Evolutionary conservation across 2,113 vertebrate genomes (phyloP).

Genomic region (Romanogobio albipinnatus): DNA sequence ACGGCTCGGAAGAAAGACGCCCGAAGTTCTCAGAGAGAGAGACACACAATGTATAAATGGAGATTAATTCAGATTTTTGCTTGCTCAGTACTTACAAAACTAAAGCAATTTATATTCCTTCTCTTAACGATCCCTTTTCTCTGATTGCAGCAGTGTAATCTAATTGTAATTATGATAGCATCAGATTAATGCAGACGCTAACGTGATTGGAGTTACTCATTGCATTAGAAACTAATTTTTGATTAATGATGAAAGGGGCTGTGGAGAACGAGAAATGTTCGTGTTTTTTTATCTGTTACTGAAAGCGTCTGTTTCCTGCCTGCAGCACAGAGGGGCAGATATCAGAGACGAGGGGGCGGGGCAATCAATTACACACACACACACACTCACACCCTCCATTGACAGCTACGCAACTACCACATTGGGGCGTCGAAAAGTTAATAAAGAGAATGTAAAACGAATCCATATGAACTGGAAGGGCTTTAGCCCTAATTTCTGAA

Average conservation of each 20-base stretch:
- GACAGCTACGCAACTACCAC: no score
- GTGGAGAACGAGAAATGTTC: conserved; percentile 99
- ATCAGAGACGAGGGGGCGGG: conserved; percentile 44
- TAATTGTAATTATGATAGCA: conserved; percentile 99
- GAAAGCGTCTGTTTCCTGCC: conserved; percentile 62
- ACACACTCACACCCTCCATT: not conserved
- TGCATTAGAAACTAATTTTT: conserved; percentile 99
- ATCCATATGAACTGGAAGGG: no score
- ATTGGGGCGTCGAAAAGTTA: no score
- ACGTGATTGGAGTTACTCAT: conserved; percentile 99
- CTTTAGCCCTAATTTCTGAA: no score
- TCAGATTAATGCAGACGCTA: conserved; percentile 99
- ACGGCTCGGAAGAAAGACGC: conserved; percentile 94
- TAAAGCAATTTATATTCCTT: conserved; percentile 99
- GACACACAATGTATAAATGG: conserved; percentile 94
- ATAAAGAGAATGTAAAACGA: no score
- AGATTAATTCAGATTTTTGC: conserved; percentile 99
- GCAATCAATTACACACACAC: conserved; percentile 53
- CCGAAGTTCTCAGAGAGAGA: conserved; percentile 83
- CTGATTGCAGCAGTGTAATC: conserved; percentile 99
- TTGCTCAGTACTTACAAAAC: conserved; percentile 99
- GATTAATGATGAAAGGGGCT: conserved; percentile 99
- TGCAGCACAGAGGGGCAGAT: conserved; percentile 54
- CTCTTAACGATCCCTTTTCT: conserved; percentile 99
- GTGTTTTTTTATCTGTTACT: conserved; percentile 88